Evolutionary conservation across 2,113 vertebrate genomes (phyloP).

Genomic region (Mustelus asterias): DNA sequence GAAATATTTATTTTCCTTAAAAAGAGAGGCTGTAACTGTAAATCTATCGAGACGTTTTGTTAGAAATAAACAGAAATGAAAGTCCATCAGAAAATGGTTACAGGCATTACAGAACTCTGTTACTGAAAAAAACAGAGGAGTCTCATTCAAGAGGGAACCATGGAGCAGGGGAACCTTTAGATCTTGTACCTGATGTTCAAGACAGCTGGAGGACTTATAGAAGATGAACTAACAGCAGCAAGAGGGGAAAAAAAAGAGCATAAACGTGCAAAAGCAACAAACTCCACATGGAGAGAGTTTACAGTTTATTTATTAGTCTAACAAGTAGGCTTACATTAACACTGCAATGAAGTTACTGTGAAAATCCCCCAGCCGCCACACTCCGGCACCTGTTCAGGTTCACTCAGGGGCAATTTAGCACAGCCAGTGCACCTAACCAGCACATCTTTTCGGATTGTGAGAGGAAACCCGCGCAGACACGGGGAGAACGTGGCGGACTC

Average conservation of each 20-base stretch:
- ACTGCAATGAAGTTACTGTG: no score
- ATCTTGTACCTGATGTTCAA: background rate
- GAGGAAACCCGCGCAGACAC: no score
- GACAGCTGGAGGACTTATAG: background rate
- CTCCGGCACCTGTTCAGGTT: no score
- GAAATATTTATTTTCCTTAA: background rate
- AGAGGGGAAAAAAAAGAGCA: background rate
- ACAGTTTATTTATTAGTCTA: no score
- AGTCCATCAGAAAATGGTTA: background rate
- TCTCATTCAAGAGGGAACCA: background rate
- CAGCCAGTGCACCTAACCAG: no score
- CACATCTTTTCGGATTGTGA: no score
- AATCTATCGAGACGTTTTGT: background rate
- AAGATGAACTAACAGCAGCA: background rate
- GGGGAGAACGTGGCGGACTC: no score
- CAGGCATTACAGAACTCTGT: background rate
- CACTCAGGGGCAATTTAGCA: no score
- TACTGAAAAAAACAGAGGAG: background rate
- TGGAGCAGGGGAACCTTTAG: background rate
- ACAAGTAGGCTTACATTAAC: no score
- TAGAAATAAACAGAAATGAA: background rate
- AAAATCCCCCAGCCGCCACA: no score
- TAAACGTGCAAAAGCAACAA: background rate
- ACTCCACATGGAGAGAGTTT: no score
- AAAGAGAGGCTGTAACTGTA: background rate